Percentiles rank a stretch among this genome's conserved stretches.
These are phyloP conservation scores for Salminus brasiliensis DNA, from an alignment of 2,113 vertebrate genomes.

Conservation along the genomic window DNA sequence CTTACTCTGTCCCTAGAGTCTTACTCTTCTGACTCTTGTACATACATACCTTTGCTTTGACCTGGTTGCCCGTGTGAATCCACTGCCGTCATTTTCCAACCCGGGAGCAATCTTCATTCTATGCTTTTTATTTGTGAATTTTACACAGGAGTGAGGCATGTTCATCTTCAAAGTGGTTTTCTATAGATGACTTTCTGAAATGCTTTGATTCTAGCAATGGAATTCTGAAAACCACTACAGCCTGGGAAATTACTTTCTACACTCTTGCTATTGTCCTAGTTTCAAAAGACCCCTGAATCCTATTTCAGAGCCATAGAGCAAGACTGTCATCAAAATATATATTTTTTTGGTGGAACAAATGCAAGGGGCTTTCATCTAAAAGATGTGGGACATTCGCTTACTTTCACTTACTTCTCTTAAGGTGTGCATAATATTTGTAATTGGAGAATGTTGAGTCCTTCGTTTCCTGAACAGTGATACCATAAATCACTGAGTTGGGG, in stretches of 20 bases:
- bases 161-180: constrained; percentile 16
- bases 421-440: neutral
- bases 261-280: constrained; percentile 34
- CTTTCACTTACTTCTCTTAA: neutral
- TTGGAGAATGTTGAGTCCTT: neutral
- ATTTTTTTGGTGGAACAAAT: constrained; percentile 4
- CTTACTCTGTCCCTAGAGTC: neutral
- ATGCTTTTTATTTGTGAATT: constrained; percentile 10
- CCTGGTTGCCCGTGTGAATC: neutral
- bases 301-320: neutral
- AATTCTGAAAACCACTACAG: constrained; percentile 21
- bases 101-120: neutral
- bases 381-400: neutral
- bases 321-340: neutral
- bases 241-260: constrained; percentile 39
- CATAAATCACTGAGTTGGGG: neutral
- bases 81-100: neutral
- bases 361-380: neutral
- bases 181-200: constrained; percentile 12
- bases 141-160: neutral
- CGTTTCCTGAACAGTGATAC: neutral
- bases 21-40: constrained; percentile 9
- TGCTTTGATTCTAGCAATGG: constrained; percentile 13
- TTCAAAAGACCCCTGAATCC: constrained; percentile 35
- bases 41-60: neutral